Base-by-base conservation (phyloP, 2,888 invertebrate genomes). In the Tetanocera ferruginea region DNA sequence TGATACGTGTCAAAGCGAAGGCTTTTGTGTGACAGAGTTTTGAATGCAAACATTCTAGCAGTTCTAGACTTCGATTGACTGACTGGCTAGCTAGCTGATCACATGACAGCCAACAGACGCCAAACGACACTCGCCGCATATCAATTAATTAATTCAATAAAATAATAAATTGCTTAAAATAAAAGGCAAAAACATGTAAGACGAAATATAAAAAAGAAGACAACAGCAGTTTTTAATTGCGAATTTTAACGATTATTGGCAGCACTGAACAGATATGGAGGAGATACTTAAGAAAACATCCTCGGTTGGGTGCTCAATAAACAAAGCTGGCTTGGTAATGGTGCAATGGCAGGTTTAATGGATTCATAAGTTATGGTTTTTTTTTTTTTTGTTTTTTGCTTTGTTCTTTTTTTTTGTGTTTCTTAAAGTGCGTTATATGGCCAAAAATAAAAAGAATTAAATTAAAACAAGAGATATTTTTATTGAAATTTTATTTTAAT, bases 81-180 rank as follows among this genome's bases (percentile, higher is more conserved):
- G 69, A n/a, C 31, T 60, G 60, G 23, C 71, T n/a, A 51, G 28
- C 17, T n/a, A 51, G 28, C 17, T 28, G 28, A n/a, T 14, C 6
- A 25, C n/a, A 19, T 64, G 66, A 67, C 66, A 76, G 75, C 52
- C 66, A 17, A 43, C 73, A 34, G 52, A 66, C 76, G 78, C 75
- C 62, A 37, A 34, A 74, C 80, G 78, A 80, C 80, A 80, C 79
- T 64, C 80, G 81, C 51, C 79, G 83, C 82, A 83, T 83, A 82
- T 80, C 80, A 83, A 83, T 83, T 81, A 83, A 83, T 79, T 75
- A 80, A 77, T 81, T 82, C 69, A 81, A 80, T 76, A 81, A 73
- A 82, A 52, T 57, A 66, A 71, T 19, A 55, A 72, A 72, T 62
- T 67, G 28, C 52, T 52, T 23, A 57, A 55, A n/a, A 28, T 52